Evolutionary conservation across 2,113 vertebrate species (phyloP), one percentile per base, ranked within the genome.

Genomic region (Ceuthmochares aereus): DNA sequence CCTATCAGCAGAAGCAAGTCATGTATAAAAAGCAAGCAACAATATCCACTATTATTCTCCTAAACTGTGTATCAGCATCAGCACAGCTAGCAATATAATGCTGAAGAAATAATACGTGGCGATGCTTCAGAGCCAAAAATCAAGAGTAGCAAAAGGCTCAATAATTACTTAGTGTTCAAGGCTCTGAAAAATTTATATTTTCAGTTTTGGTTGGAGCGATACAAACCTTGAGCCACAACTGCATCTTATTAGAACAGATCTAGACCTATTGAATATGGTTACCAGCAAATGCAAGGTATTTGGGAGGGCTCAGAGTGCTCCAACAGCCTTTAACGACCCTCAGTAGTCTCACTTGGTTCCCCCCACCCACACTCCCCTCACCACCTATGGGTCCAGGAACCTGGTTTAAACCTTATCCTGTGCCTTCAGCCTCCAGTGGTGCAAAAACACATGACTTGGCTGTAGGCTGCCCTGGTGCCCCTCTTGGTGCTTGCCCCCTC

Each of bases 1-100:
- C 72, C 63, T 83, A 70, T 73, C 82, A 91, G 79, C 54, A 80
- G 54, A 55, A 56, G 52, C 18, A 92, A 81, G 68, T 70, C 66
- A 47, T 54, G 42, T 51, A 23, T 40, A 80, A 75, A 75, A 89
- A 89, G 51, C 51, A 87, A 69, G 25, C 47, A 47, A 45, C 43
- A 18, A 45, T 18, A 45, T 9, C 47, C 8, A 47, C 20, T 17
- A 47, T 47, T 47, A 47, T 47, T 47, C 47, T 47, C 19, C 47
- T 47, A 47, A 20, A 47, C 47, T 18, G 20, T 47, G 40, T 26
- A 81, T 7, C 30, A 6, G n/a, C 64, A 80, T 8, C 12, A 91
- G 73, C 21, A 45, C 81, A 83, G 40, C 52, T 55, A 19, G 27
- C 83, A 82, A 52, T 40, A 19, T 54, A 47, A 37, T 20, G 22